Percentiles rank a stretch among this genome's conserved stretches.
phyloP scores from a whole-genome alignment of 2,797 vertebrate genomes.

The Uromys caudimaculatus region DNA sequence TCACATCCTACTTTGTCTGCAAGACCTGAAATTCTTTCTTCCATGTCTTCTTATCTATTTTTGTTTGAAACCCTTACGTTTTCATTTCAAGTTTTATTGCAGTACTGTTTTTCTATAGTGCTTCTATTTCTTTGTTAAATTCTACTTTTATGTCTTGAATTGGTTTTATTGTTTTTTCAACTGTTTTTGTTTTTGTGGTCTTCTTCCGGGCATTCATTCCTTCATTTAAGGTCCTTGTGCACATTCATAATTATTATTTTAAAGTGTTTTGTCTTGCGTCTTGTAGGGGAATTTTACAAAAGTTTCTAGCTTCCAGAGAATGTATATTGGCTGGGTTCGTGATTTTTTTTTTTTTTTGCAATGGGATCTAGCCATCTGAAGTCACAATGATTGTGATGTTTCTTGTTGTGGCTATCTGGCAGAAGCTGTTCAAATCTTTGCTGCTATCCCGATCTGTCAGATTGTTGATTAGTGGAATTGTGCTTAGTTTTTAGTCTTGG shows the following conservation, averaged over 20 bases:
- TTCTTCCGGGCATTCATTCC: not conserved
- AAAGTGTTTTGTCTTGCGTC: not conserved
- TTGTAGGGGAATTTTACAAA: not conserved
- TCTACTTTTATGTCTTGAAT: not conserved
- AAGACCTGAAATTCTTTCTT: not conserved
- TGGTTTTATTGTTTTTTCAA: not conserved
- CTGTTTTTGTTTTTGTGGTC: not conserved
- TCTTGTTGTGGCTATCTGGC: not conserved
- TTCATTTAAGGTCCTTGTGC: not conserved
- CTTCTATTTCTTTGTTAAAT: not conserved
- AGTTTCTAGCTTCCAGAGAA: not conserved
- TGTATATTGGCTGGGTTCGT: not conserved
- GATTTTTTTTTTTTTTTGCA: not conserved
- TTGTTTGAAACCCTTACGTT: not conserved
- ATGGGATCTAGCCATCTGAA: not conserved
- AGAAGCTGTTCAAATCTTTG: not conserved
- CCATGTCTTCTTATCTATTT: not conserved
- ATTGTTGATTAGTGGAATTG: not conserved
- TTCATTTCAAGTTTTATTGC: not conserved
- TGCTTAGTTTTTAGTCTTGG: not conserved
- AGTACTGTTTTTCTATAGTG: not conserved
- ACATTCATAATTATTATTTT: not conserved
- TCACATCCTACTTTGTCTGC: not conserved
- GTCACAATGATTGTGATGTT: not conserved
- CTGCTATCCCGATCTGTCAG: not conserved